These are phyloP conservation scores for Antigone vipio DNA, from an alignment of 2,113 vertebrate genomes.

Conservation along the genomic window DNA sequence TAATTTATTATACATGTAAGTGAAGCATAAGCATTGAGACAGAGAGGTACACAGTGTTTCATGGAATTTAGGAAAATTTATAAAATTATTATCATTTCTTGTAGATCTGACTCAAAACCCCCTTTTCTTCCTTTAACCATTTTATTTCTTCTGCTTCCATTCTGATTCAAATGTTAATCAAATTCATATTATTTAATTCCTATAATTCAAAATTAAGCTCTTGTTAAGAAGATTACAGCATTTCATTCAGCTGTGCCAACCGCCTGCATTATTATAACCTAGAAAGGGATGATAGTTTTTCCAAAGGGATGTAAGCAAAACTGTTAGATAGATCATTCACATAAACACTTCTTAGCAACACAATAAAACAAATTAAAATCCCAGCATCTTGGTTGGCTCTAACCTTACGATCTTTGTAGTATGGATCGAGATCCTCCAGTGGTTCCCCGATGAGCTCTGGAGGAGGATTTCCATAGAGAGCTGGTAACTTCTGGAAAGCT, in stretches of 20 bases:
- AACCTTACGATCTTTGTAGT: slow-evolving; percentile 89
- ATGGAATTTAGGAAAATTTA: background rate
- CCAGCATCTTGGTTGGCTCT: background rate
- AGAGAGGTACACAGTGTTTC: background rate
- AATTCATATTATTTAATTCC: background rate
- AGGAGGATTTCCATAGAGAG: slow-evolving; percentile 90
- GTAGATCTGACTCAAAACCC: background rate
- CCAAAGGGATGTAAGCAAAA: background rate
- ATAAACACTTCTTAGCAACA: background rate
- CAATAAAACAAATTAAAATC: background rate
- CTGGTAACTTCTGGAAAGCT: slow-evolving; percentile 89
- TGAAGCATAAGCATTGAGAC: background rate
- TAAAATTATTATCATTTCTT: background rate
- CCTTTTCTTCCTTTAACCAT: background rate
- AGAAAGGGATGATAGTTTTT: background rate
- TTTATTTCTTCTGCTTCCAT: background rate
- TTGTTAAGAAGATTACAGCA: background rate
- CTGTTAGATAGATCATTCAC: background rate
- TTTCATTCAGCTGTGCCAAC: background rate
- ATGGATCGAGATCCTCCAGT: slow-evolving; percentile 92
- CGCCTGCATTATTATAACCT: background rate
- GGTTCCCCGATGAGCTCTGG: slow-evolving; percentile 86
- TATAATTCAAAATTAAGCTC: background rate
- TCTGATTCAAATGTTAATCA: background rate
- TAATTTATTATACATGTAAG: background rate